Conservation (phyloP, 2,797 vertebrate species). For the Heliangelus exortis region DNA sequence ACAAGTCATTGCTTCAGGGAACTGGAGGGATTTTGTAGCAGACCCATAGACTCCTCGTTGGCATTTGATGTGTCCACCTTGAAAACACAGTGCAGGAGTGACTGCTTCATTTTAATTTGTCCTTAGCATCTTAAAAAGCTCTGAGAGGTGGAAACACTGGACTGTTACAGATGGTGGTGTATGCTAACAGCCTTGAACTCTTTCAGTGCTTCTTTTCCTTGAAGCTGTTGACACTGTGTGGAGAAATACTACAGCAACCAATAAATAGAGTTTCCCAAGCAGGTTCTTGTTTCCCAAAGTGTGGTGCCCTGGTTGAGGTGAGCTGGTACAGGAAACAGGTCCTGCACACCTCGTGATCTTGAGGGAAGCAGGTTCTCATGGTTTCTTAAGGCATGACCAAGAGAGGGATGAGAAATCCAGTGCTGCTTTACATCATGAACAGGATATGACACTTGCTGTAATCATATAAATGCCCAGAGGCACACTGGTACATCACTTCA, state of each 20-base stretch:
- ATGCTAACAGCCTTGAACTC: not conserved
- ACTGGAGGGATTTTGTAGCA: not conserved
- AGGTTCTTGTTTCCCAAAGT: not conserved
- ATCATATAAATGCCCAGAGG: not conserved
- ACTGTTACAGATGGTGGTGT: not conserved
- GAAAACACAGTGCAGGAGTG: not conserved
- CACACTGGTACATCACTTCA: not conserved
- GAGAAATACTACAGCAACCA: not conserved
- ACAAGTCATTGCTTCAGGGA: not conserved
- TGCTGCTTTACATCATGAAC: not conserved
- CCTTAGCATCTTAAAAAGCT: not conserved
- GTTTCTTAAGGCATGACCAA: slow-evolving; percentile 9
- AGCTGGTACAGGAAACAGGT: not conserved
- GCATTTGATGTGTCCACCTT: not conserved
- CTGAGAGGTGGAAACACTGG: not conserved
- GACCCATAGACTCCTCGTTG: not conserved
- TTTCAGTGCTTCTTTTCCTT: not conserved
- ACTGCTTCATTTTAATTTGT: not conserved
- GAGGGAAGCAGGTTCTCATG: not conserved
- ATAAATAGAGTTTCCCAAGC: not conserved
- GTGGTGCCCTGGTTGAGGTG: not conserved
- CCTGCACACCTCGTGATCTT: not conserved
- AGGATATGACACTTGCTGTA: slow-evolving; percentile 54
- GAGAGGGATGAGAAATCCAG: slow-evolving; percentile 24
- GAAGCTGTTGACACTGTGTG: not conserved